A percentile compares a stretch with the other conserved stretches of the same genome.
phyloP scores from a whole-genome alignment of 2,797 vertebrate genomes.

The Syncerus caffer region DNA sequence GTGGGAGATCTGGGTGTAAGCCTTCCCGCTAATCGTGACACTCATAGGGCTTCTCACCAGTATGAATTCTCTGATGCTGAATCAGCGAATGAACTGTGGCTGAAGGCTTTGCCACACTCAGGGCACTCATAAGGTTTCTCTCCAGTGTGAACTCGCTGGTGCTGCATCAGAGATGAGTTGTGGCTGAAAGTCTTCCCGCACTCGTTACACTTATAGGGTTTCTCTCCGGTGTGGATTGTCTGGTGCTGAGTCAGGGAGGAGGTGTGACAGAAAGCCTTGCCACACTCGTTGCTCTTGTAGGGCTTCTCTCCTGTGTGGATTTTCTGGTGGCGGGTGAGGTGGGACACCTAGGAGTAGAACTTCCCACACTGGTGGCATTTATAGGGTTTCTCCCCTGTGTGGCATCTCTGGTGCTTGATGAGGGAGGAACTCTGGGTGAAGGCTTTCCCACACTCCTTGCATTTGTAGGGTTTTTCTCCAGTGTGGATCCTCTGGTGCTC shows the following conservation, averaged over 20 bases:
- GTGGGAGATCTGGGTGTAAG: constrained; percentile 43
- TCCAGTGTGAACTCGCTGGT: constrained; percentile 54
- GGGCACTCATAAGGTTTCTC: constrained; percentile 40
- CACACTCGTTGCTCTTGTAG: constrained; percentile 15
- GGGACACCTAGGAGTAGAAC: constrained; percentile 28
- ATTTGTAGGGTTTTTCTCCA: constrained; percentile 54
- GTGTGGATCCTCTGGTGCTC: constrained; percentile 56
- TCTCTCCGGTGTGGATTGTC: constrained; percentile 1
- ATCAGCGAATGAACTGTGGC: constrained; percentile 1
- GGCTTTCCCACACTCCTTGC: constrained; percentile 59
- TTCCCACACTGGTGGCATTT: constrained; percentile 30
- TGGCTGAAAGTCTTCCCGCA: constrained; percentile 60
- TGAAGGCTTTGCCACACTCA: constrained; percentile 57
- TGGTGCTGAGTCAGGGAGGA: constrained; percentile 54
- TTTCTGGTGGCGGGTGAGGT: constrained; percentile 51
- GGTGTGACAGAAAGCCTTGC: constrained; percentile 47
- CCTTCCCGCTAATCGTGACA: background rate
- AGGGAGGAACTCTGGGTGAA: constrained; percentile 45
- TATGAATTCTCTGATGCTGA: constrained; percentile 27
- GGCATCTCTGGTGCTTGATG: constrained; percentile 21
- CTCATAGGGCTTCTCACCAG: constrained; percentile 2
- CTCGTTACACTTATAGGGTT: background rate
- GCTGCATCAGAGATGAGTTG: constrained; percentile 35
- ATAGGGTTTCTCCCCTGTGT: constrained; percentile 8
- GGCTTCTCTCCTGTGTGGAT: constrained; percentile 42